These are phyloP conservation scores for Drosophila melanogaster DNA, from an alignment of 1,140 invertebrate genomes.

Conservation along the genomic window DNA sequence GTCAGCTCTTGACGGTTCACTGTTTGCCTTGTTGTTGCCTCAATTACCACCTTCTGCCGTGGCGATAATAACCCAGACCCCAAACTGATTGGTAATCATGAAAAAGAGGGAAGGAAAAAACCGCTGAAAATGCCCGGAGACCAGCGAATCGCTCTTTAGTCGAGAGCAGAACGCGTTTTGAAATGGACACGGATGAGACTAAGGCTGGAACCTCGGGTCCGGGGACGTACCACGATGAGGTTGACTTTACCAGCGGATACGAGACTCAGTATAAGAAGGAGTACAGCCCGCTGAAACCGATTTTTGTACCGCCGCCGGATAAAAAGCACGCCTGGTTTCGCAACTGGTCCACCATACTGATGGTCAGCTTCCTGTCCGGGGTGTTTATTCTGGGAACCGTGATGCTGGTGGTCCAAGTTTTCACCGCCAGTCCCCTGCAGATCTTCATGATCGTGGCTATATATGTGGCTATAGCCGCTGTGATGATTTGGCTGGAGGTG, in stretches of 20 bases:
- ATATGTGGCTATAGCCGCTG: slow-evolving; percentile 58
- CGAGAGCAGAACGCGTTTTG: slow-evolving; percentile 44
- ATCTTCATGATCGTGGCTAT: slow-evolving; percentile 54
- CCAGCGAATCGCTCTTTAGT: slow-evolving; percentile 47
- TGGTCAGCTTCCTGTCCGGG: slow-evolving; percentile 57
- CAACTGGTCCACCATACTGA: slow-evolving; percentile 53
- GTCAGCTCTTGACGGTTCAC: slow-evolving; percentile 33
- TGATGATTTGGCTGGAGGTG: slow-evolving; percentile 71
- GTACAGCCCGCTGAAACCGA: slow-evolving; percentile 66
- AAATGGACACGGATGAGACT: slow-evolving; percentile 70
- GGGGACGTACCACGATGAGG: slow-evolving; percentile 53
- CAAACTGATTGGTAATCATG: slow-evolving; percentile 58
- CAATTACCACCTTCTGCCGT: slow-evolving; percentile 73
- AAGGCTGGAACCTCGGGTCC: slow-evolving; percentile 30
- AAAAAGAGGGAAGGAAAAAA: slow-evolving; percentile 18
- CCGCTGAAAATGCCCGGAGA: slow-evolving; percentile 6
- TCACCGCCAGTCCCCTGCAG: slow-evolving; percentile 56
- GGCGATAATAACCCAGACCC: slow-evolving; percentile 72
- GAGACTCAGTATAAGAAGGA: slow-evolving; percentile 77
- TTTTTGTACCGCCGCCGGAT: slow-evolving; percentile 61
- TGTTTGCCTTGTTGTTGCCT: slow-evolving; percentile 53
- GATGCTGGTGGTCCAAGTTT: slow-evolving; percentile 58
- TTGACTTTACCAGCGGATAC: slow-evolving; percentile 78
- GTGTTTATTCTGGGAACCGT: slow-evolving; percentile 65
- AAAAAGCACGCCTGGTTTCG: slow-evolving; percentile 67